Evolutionary conservation across 1,140 invertebrate genomes (phyloP).

Genomic region (Wiebesia pumilae): DNA sequence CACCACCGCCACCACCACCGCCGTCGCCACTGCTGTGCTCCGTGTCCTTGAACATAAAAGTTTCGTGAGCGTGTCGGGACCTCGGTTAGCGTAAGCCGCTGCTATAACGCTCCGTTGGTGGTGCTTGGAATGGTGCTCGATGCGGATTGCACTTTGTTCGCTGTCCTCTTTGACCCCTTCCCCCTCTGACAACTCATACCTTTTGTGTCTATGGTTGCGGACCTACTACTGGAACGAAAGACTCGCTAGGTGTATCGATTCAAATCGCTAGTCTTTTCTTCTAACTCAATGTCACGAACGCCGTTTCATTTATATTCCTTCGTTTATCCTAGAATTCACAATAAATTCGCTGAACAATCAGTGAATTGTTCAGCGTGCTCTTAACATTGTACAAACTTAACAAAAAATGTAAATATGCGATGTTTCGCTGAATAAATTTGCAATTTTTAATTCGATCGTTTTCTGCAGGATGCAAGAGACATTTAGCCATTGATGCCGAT

Average conservation of each 20-base stretch:
- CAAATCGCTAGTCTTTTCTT: background rate
- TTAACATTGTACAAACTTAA: no score
- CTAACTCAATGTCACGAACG: background rate
- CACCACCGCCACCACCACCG: slow-evolving; percentile 15
- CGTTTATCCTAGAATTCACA: no score
- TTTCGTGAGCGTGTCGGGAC: slow-evolving; percentile 24
- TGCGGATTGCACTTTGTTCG: slow-evolving; percentile 29
- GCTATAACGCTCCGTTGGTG: slow-evolving; percentile 6
- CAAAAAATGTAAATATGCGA: no score
- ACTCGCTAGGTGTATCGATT: background rate
- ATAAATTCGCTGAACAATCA: no score
- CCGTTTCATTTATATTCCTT: background rate
- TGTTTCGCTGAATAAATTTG: no score
- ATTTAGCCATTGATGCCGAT: no score
- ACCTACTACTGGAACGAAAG: background rate
- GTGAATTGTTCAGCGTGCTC: no score
- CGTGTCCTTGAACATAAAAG: slow-evolving; percentile 70
- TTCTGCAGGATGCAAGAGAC: no score
- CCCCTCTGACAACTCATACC: background rate
- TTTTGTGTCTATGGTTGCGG: background rate
- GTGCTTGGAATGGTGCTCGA: slow-evolving; percentile 10
- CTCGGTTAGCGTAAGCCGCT: slow-evolving; percentile 16
- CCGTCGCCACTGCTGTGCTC: background rate
- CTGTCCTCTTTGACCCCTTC: background rate
- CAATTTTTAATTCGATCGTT: no score